Percentiles rank a stretch among this genome's conserved stretches.
phyloP scores from a whole-genome alignment of 2,113 vertebrate species.

The Corydoras sp. region DNA sequence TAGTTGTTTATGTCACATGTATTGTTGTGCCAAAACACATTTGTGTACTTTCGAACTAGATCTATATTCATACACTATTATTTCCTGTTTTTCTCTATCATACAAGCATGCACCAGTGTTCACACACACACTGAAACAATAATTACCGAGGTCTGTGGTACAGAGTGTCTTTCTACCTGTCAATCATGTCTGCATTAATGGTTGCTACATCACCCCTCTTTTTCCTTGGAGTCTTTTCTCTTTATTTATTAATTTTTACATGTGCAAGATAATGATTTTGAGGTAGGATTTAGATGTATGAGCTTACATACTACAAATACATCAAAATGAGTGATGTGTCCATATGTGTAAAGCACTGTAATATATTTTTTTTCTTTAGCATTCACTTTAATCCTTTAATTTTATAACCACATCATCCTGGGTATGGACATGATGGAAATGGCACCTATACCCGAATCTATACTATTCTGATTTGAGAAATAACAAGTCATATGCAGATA shows the following conservation, averaged over 20 bases:
- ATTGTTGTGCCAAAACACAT: not conserved
- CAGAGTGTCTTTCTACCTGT: slow-evolving; percentile 46
- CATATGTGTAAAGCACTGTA: slow-evolving; percentile 32
- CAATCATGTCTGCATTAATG: slow-evolving; percentile 63
- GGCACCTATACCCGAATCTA: too few species aligned
- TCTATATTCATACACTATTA: slow-evolving; percentile 8
- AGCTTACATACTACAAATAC: slow-evolving; percentile 48
- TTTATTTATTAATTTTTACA: slow-evolving; percentile 52
- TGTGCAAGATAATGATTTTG: slow-evolving; percentile 57
- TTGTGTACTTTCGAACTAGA: slow-evolving; percentile 13
- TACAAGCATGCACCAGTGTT: slow-evolving; percentile 16
- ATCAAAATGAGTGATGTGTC: slow-evolving; percentile 48
- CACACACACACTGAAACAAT: slow-evolving; percentile 57
- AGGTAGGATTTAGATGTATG: slow-evolving; percentile 54
- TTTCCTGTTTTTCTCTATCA: slow-evolving; percentile 8
- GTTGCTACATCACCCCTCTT: not conserved
- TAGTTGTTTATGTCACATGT: not conserved
- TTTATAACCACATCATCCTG: too few species aligned
- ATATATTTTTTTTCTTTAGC: too few species aligned
- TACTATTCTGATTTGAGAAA: too few species aligned
- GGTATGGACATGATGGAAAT: too few species aligned
- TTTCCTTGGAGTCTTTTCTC: slow-evolving; percentile 34
- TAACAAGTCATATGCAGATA: too few species aligned
- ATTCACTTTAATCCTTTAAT: too few species aligned
- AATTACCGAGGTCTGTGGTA: slow-evolving; percentile 67